Conservation (phyloP, 1,140 invertebrate genomes). For the Heterodera carotae region DNA sequence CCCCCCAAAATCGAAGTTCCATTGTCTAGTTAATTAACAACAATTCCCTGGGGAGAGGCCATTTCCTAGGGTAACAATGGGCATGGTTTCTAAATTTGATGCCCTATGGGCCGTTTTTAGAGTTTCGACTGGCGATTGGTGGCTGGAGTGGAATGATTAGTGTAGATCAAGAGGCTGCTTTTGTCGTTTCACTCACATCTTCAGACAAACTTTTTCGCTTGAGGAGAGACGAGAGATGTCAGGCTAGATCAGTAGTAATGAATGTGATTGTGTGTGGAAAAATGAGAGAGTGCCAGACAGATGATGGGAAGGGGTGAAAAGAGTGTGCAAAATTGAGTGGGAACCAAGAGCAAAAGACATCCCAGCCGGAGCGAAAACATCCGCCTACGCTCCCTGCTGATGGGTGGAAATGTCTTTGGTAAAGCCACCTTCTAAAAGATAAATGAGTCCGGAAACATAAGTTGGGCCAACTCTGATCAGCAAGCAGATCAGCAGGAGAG, state of each 20-base stretch:
- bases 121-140: not conserved
- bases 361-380: not conserved
- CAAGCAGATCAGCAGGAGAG: not conserved
- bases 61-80: not conserved
- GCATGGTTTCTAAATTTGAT: not conserved
- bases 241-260: not conserved
- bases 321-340: not conserved
- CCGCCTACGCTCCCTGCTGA: not conserved
- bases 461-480: too few species aligned
- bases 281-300: not conserved
- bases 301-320: not conserved
- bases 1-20: too few species aligned
- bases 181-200: not conserved
- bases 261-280: not conserved
- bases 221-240: not conserved
- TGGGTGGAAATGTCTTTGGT: too few species aligned
- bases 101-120: not conserved
- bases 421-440: not conserved
- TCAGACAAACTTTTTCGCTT: not conserved
- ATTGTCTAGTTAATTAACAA: too few species aligned
- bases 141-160: not conserved
- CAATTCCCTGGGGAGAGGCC: too few species aligned
- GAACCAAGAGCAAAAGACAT: not conserved
- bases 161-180: too few species aligned
- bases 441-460: not conserved